Conservation (phyloP, 2,113 vertebrate species). For the Eubucco bourcierii region DNA sequence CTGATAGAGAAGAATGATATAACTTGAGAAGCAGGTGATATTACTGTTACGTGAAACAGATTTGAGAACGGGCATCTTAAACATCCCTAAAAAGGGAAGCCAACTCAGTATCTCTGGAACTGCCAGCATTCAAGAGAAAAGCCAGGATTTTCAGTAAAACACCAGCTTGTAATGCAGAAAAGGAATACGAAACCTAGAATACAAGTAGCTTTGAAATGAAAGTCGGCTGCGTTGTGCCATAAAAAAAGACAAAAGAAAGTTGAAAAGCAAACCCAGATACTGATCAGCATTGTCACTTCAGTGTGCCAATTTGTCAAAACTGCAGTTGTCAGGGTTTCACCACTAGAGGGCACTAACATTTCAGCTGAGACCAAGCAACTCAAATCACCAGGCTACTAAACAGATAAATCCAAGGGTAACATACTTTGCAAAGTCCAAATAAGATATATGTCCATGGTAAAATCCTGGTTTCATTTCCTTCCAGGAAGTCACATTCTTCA, state of each 20-base stretch:
- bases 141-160: background rate
- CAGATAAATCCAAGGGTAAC: slow-evolving; percentile 35
- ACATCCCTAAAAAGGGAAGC: background rate
- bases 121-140: background rate
- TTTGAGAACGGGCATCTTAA: background rate
- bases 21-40: background rate
- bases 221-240: background rate
- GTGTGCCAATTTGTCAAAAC: background rate
- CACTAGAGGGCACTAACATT: slow-evolving; percentile 74
- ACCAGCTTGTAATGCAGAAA: background rate
- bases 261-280: background rate
- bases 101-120: background rate
- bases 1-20: background rate
- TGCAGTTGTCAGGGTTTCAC: background rate
- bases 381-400: background rate
- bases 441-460: slow-evolving; percentile 95
- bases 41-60: background rate
- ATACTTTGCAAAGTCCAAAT: slow-evolving; percentile 95
- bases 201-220: background rate
- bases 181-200: background rate
- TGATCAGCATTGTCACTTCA: background rate
- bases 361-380: background rate
- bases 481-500: slow-evolving; percentile 95
- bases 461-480: slow-evolving; percentile 96
- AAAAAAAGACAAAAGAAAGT: background rate